These are phyloP conservation scores for Brevimyrus niger DNA, from an alignment of 2,113 vertebrate genomes.

Conservation along the genomic window DNA sequence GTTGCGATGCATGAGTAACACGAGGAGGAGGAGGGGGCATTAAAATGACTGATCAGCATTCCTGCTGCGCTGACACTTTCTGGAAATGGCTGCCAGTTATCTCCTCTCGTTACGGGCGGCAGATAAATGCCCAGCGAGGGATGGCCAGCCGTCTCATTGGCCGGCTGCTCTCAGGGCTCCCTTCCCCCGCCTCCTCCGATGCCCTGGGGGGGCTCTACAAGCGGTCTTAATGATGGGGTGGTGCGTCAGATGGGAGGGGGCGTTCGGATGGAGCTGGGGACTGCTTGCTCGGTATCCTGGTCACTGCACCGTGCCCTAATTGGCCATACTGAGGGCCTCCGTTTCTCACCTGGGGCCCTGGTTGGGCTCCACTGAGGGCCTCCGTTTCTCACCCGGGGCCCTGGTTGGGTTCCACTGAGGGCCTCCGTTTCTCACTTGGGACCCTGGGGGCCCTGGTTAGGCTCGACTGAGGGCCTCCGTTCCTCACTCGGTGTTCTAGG, in stretches of 20 bases:
- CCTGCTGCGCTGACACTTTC: slow-evolving; percentile 20
- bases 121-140: slow-evolving; percentile 12
- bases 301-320: not conserved
- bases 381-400: not conserved
- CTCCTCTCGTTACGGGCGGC: slow-evolving; percentile 22
- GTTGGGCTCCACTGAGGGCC: not conserved
- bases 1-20: not conserved
- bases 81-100: slow-evolving; percentile 21
- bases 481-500: not conserved
- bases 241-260: not conserved
- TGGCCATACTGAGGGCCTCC: not conserved
- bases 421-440: not conserved
- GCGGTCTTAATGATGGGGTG: not conserved
- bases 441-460: too few species aligned
- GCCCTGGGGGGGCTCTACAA: not conserved
- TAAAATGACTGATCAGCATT: slow-evolving; percentile 21
- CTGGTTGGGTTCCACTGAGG: not conserved
- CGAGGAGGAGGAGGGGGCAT: not conserved
- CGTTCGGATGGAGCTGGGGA: not conserved
- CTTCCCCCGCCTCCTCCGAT: not conserved
- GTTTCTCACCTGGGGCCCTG: not conserved
- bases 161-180: not conserved
- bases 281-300: not conserved
- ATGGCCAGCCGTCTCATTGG: slow-evolving; percentile 19
- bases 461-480: too few species aligned